Conservation (phyloP, 2,888 invertebrate species). For the Scaptomyza flava region DNA sequence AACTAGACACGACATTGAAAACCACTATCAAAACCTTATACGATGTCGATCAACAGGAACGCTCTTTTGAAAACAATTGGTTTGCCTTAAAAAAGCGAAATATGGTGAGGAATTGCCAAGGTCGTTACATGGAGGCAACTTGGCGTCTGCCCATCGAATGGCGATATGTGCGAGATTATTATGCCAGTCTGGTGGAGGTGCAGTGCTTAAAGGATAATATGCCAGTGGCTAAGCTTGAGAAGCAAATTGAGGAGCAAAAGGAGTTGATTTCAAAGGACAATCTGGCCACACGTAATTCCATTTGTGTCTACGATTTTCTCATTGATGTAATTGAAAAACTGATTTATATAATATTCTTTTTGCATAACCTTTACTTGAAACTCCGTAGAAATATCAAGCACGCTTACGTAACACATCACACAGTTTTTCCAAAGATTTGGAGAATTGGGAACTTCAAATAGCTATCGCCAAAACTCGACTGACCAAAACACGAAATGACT, state of each 20-base stretch:
- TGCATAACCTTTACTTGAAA: not conserved
- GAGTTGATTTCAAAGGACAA: not conserved
- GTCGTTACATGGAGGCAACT: not conserved
- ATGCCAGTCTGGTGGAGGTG: constrained; percentile 24
- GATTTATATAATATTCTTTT: not conserved
- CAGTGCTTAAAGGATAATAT: constrained; percentile 14
- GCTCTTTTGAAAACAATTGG: not conserved
- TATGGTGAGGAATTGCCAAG: not conserved
- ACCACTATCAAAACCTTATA: not conserved
- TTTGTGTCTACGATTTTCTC: constrained; percentile 1
- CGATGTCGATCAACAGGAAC: not conserved
- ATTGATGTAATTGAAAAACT: constrained; percentile 23
- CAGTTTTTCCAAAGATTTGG: constrained; percentile 1
- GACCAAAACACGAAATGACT: not conserved
- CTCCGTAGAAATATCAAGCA: constrained; percentile 17
- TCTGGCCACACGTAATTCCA: not conserved
- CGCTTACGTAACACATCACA: not conserved
- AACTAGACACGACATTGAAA: constrained; percentile 10
- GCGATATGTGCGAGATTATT: constrained; percentile 36
- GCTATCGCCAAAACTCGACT: not conserved
- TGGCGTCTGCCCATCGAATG: constrained; percentile 39
- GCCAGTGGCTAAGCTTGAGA: constrained; percentile 1
- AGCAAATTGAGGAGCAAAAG: constrained; percentile 10
- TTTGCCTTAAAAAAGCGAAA: not conserved
- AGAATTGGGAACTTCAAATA: constrained; percentile 24